Conservation (phyloP, 1,140 invertebrate genomes). For the Pachypsylla venusta region DNA sequence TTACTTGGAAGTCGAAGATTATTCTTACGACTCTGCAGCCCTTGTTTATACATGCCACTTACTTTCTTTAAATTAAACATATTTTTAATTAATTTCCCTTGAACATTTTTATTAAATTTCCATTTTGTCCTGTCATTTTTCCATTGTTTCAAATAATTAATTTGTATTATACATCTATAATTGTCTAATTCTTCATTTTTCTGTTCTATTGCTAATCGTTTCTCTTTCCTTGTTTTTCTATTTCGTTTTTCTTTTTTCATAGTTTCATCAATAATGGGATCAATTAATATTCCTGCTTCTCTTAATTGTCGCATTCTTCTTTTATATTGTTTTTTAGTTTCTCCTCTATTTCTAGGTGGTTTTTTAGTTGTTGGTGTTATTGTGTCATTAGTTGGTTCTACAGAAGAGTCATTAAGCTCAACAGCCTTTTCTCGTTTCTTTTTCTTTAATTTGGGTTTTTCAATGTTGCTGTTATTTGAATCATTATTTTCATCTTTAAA, state of each 20-base stretch:
- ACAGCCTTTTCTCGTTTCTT: background rate
- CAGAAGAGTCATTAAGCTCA: background rate
- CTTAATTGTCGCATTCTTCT: background rate
- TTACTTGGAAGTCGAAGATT: too few species aligned
- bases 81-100: background rate
- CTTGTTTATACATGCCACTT: background rate
- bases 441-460: background rate
- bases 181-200: constrained; percentile 2
- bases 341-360: background rate
- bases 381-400: background rate
- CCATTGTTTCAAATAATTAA: constrained; percentile 2
- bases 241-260: background rate
- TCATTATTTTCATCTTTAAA: background rate
- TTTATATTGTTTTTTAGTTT: constrained; percentile 4
- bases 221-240: constrained; percentile 1
- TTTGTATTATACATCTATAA: background rate
- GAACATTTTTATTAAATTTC: constrained; percentile 6
- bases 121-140: background rate
- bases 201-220: background rate
- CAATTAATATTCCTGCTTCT: constrained; percentile 6
- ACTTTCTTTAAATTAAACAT: background rate
- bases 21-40: background rate
- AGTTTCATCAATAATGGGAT: background rate
- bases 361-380: background rate
- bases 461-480: background rate